phyloP scores from a whole-genome alignment of 2,797 vertebrate species.

The Bovichtus variegatus region DNA sequence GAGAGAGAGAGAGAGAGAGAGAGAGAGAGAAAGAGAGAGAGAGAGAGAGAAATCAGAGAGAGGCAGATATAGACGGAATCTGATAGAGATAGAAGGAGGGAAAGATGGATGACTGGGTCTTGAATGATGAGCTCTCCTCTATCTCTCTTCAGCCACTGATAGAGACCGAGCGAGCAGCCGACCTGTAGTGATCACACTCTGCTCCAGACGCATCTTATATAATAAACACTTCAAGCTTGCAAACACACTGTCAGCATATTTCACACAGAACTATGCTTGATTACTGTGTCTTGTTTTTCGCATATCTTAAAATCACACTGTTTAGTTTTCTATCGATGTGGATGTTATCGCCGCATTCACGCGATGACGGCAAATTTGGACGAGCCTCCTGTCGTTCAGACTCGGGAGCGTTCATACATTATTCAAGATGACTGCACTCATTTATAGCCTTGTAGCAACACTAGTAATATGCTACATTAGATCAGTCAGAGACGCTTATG shows the following conservation, averaged over 20 bases:
- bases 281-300: constrained; percentile 25
- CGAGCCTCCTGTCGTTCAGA: constrained; percentile 6
- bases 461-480: not conserved
- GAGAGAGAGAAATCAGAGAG: constrained; percentile 17
- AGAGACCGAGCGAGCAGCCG: constrained; percentile 38
- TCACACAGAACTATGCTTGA: constrained; percentile 8
- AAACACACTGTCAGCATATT: constrained; percentile 31
- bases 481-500: not conserved
- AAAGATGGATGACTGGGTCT: constrained; percentile 54
- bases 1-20: constrained; percentile 15
- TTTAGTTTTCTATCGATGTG: not conserved
- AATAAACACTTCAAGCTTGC: constrained; percentile 25
- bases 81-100: constrained; percentile 46
- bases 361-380: not conserved
- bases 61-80: constrained; percentile 49
- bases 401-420: not conserved
- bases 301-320: constrained; percentile 5
- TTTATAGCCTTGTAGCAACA: not conserved
- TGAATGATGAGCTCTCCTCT: constrained; percentile 61
- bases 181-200: constrained; percentile 37
- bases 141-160: constrained; percentile 50
- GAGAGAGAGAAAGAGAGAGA: constrained; percentile 5
- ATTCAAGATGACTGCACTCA: not conserved
- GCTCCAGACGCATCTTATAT: constrained; percentile 37
- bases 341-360: not conserved